phyloP scores from a whole-genome alignment of 2,113 vertebrate species.

The Gobio gobio region DNA sequence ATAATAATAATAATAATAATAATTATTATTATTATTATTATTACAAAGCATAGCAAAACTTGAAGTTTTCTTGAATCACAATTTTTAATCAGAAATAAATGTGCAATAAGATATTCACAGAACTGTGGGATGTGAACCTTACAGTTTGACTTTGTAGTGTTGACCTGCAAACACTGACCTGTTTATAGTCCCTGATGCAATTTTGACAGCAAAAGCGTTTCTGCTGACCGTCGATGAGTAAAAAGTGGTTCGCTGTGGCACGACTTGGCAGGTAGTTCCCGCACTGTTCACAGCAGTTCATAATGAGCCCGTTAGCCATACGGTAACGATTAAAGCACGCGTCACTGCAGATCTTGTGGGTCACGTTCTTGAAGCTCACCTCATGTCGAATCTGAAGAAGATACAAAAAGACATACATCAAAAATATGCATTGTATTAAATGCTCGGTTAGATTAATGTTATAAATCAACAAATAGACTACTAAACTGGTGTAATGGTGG shows the following conservation, averaged over 20 bases:
- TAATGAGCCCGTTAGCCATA: constrained; percentile 95
- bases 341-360: constrained; percentile 98
- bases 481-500: constrained; percentile 8
- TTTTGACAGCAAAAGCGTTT: constrained; percentile 97
- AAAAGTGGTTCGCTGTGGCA: constrained; percentile 91
- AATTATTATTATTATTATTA: neutral
- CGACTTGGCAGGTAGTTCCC: constrained; percentile 95
- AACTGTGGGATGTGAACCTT: neutral
- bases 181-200: constrained; percentile 96
- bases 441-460: neutral
- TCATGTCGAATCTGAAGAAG: constrained; percentile 92
- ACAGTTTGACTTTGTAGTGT: neutral
- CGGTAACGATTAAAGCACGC: constrained; percentile 97
- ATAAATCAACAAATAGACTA: neutral
- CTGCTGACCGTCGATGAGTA: constrained; percentile 94
- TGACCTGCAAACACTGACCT: constrained; percentile 74
- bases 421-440: neutral
- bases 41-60: no score
- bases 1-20: neutral
- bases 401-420: constrained; percentile 55
- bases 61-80: no score
- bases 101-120: no score
- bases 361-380: constrained; percentile 99
- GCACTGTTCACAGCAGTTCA: constrained; percentile 99
- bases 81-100: no score